Percentiles rank a stretch among this genome's conserved stretches.
These are phyloP conservation scores for Chinchilla lanigera DNA, from an alignment of 2,113 vertebrate genomes.

Conservation along the genomic window DNA sequence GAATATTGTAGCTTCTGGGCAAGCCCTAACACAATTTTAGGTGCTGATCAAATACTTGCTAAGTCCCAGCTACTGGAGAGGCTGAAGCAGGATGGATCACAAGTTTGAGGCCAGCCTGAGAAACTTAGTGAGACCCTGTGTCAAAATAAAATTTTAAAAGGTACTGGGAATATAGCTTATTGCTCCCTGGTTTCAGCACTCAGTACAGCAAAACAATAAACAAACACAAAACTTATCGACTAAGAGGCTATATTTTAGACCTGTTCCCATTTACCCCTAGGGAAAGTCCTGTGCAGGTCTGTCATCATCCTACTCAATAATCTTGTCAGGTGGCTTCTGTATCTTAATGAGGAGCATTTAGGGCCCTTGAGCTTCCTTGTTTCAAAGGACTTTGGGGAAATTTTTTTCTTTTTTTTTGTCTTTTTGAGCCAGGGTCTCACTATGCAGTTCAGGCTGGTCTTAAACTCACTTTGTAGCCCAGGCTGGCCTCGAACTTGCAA, in stretches of 20 bases:
- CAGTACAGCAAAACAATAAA: background rate
- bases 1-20: background rate
- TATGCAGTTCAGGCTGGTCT: too few relatives aligned
- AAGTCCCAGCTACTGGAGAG: background rate
- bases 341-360: background rate
- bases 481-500: too few relatives aligned
- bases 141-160: background rate
- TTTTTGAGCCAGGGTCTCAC: too few relatives aligned
- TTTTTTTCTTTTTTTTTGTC: too few relatives aligned
- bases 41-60: constrained; percentile 14
- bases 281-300: background rate
- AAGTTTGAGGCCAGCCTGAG: background rate
- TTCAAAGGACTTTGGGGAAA: background rate
- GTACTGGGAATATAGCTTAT: background rate
- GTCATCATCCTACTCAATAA: background rate
- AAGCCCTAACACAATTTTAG: constrained; percentile 30
- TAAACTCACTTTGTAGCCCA: too few relatives aligned
- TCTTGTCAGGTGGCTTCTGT: background rate
- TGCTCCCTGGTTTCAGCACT: background rate
- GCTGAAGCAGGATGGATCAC: background rate
- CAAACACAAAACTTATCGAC: background rate
- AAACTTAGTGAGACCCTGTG: background rate
- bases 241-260: background rate
- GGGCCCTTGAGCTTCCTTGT: background rate
- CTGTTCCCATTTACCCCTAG: background rate